Base-by-base conservation (phyloP, 2,113 vertebrate species). In the Sylvilagus bachmani region DNA sequence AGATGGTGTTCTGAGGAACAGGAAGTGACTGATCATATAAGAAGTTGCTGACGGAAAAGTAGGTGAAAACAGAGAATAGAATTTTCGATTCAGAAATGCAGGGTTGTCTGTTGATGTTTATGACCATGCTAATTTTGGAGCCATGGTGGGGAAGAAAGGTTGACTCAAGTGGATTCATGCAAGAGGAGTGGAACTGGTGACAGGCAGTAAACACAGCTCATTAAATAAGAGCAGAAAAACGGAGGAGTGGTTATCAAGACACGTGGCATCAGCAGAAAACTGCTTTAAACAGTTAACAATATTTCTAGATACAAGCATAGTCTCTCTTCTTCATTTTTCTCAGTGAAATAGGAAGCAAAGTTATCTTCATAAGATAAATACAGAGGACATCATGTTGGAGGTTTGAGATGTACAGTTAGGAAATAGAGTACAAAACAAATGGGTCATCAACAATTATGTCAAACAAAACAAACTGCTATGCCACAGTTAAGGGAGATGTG, bases 241-340 rank as follows among this genome's bases (percentile, higher is more conserved):
- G 27, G 14, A 1, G 17, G 2, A n/a, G 2, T 33, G 78, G 21
- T n/a, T 49, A 2, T 62, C 21, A 71, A 14, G 10, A 51, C 5
- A 29, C 24, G 3, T 67, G n/a, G 4, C 6, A 8, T 90, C 55
- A 81, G 44, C 14, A 90, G n/a, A 79, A 84, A 85, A 3, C 51
- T 77, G 31, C 84, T 64, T 80, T 31, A n/a, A 82, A 93, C 31
- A 49, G 49, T 38, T 61, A 53, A 77, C 31, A 85, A 10, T 90
- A 80, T 49, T 77, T 84, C 25, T 29, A 58, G 36, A 33, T 33
- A 22, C 10, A 77, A 33, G 58, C 33, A 24, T 78, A 62, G 29
- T 33, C 86, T 11, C n/a, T 81, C 5, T 61, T 64, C 51, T 69
- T 44, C 10, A 29, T 84, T 73, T 61, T 80, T 61, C 1, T 16